Percentiles rank a stretch among this genome's conserved stretches.
Conservation (phyloP, 2,113 vertebrate species). For the Rhizomys pruinosus region DNA sequence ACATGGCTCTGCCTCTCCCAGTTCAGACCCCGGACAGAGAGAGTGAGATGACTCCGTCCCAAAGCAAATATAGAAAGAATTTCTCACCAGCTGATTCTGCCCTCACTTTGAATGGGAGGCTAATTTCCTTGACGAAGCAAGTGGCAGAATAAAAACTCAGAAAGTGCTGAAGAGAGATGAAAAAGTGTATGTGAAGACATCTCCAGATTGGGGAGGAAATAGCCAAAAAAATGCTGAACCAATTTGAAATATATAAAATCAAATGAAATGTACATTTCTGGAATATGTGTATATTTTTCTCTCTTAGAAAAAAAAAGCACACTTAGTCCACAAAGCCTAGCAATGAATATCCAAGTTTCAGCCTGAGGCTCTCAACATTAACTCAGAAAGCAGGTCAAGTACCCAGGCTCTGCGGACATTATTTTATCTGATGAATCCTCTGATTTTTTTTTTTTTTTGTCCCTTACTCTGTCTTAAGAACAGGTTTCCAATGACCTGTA, state of each 20-base stretch:
- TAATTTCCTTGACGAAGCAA: background rate
- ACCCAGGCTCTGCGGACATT: background rate
- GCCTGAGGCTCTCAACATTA: background rate
- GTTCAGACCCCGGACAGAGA: background rate
- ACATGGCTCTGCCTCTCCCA: fast-evolving
- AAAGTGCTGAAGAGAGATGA: background rate
- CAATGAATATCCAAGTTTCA: background rate
- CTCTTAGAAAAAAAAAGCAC: background rate
- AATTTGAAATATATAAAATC: background rate
- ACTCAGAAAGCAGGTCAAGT: background rate
- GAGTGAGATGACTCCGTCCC: fast-evolving
- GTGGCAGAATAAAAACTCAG: background rate
- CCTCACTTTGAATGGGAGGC: background rate
- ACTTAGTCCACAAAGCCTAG: background rate
- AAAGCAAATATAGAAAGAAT: background rate
- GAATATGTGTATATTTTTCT: background rate
- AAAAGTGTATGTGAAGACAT: fast-evolving
- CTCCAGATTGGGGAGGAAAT: background rate
- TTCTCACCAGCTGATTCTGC: fast-evolving
- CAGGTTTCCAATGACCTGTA: background rate
- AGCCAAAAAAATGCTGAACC: background rate
- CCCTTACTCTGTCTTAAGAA: background rate
- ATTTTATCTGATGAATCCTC: background rate
- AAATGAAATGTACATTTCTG: background rate
- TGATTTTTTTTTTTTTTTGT: too few relatives aligned